Conservation (phyloP, 37 sponge, comb jelly and placozoan genomes). For the Spongilla lacustris region DNA sequence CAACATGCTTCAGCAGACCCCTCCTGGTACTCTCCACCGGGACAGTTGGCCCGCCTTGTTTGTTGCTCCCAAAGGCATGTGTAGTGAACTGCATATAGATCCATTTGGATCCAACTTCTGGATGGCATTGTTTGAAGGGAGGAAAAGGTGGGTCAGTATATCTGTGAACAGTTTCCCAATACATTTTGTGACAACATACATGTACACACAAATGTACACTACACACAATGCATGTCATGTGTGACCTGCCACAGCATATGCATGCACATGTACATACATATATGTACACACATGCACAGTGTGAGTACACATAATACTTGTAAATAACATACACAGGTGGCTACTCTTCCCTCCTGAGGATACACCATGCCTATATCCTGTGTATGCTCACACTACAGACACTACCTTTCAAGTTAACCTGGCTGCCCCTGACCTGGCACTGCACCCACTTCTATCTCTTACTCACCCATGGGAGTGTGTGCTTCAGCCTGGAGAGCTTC, state of each 20-base stretch:
- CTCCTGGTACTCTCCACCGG: slow-evolving; percentile 59
- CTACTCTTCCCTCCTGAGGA: slow-evolving; percentile 76
- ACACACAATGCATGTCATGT: too few species aligned
- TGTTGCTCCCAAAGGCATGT: slow-evolving; percentile 68
- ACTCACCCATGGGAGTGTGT: slow-evolving; percentile 62
- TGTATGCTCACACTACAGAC: slow-evolving; percentile 53
- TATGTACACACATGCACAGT: not conserved
- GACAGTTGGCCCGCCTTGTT: slow-evolving; percentile 91
- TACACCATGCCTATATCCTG: slow-evolving; percentile 57
- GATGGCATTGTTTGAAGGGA: slow-evolving; percentile 90
- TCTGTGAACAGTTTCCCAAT: too few species aligned
- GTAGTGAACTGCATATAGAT: slow-evolving; percentile 82
- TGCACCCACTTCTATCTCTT: slow-evolving; percentile 61
- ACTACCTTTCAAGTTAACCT: slow-evolving; percentile 59
- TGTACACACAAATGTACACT: not conserved
- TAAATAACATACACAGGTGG: too few species aligned
- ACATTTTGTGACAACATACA: too few species aligned
- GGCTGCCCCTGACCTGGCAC: slow-evolving; percentile 9
- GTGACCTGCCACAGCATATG: too few species aligned
- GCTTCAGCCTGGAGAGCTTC: slow-evolving; percentile 76
- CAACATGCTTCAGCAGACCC: slow-evolving; percentile 68
- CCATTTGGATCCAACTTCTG: slow-evolving; percentile 92
- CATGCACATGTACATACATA: not conserved
- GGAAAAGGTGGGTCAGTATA: slow-evolving; percentile 59
- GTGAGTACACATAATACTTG: too few species aligned